Base-by-base conservation (phyloP, 2,888 invertebrate genomes). In the Hecatera dysodea region DNA sequence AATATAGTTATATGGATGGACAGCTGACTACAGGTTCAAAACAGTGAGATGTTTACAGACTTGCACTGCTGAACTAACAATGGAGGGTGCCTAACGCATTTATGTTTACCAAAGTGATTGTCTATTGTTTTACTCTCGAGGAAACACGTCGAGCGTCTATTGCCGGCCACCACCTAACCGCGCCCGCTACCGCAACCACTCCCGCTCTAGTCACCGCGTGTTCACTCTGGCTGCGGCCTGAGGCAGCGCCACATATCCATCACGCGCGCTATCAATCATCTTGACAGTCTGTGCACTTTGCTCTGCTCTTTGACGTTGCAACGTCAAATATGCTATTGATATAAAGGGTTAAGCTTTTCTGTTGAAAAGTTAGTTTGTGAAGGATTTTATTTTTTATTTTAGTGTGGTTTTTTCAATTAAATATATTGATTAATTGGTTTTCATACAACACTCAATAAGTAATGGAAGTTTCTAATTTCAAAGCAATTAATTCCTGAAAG, bases 221-320 rank as follows among this genome's bases (percentile, higher is more conserved):
- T n/a, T 19, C 22, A 36, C 22, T 22, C 36, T 22, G 36, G 4
- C 22, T n/a, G n/a, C 15, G 15, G 22, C 56, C 56, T 63, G 53
- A 67, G 36, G n/a, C 50, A 42, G 17, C 67, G 60, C 42, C 72
- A 24, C 67, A 62, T 67, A 86, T 86, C 83, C 80, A 85, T 86
- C 86, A 83, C 76, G 74, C 44, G 22, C n/a, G 66, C 62, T 75
- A 89, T 89, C 87, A 84, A 89, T 89, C 90, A 75, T 77, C 53
- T 70, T 48, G 66, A 71, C 68, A 81, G 64, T 82, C 81, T 86
- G 85, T 89, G 86, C 86, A 86, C 80, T 86, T 78, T 69, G 67
- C 72, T 75, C 74, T 68, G 60, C 70, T 72, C 73, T 81, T 69
- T 80, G 76, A 72, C 60, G 59, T 75, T 73, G 76, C 70, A 78